Percentiles rank a stretch among this genome's conserved stretches.
phyloP scores from a whole-genome alignment of 1,140 invertebrate genomes.

The Nautilus pompilius region DNA sequence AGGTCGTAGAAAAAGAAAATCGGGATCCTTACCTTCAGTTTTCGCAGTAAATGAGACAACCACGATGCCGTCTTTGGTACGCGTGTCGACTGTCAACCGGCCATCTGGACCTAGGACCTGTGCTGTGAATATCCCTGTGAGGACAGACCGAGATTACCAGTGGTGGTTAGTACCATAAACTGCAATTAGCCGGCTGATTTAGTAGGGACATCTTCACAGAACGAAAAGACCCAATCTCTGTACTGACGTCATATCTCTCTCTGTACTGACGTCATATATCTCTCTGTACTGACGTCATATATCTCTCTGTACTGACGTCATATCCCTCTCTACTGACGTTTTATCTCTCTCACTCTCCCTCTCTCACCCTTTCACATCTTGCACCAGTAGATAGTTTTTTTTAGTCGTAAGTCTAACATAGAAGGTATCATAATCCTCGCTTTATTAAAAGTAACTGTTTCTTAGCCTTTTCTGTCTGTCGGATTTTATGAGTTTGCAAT shows the following conservation, averaged over 20 bases:
- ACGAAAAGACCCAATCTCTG: not conserved
- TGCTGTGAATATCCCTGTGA: slow-evolving; percentile 63
- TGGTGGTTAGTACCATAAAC: not conserved
- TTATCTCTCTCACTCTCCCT: too few relatives aligned
- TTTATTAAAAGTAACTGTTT: too few relatives aligned
- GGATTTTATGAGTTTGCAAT: too few relatives aligned
- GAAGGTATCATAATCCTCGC: too few relatives aligned
- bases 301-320: not conserved
- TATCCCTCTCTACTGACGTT: too few relatives aligned
- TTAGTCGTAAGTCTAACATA: too few relatives aligned
- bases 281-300: not conserved
- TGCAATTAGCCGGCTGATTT: not conserved
- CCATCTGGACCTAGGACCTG: slow-evolving; percentile 70
- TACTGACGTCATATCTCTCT: not conserved
- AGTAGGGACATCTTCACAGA: not conserved
- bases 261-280: not conserved
- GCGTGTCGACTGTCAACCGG: slow-evolving; percentile 50
- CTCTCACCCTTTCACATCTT: too few relatives aligned
- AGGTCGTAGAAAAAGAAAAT: too few relatives aligned
- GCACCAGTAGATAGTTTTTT: too few relatives aligned
- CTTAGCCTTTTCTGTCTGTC: too few relatives aligned
- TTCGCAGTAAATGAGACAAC: slow-evolving; percentile 33
- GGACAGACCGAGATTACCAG: too few relatives aligned
- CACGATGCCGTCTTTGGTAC: slow-evolving; percentile 14
- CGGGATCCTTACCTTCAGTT: slow-evolving; percentile 34